Conservation (phyloP, 2,797 vertebrate species). For the Pitangus sulphuratus region DNA sequence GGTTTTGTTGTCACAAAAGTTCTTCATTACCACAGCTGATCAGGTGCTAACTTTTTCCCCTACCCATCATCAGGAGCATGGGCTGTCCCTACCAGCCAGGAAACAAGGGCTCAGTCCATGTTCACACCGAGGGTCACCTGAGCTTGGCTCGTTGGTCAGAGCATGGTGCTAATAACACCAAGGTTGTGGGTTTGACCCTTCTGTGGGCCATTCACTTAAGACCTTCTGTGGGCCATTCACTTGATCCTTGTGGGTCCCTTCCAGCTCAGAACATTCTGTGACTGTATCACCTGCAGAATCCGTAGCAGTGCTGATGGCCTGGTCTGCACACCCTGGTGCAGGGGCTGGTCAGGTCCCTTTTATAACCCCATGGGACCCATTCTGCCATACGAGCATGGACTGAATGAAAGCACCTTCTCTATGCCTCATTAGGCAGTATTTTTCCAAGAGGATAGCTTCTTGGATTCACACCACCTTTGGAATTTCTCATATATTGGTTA, state of each 20-base stretch:
- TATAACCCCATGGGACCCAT: neutral
- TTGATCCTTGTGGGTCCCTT: neutral
- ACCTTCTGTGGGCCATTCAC: neutral
- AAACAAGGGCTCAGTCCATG: neutral
- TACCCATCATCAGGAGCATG: neutral
- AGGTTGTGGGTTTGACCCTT: neutral
- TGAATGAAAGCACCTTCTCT: neutral
- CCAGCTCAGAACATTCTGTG: neutral
- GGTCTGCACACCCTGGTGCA: rapidly evolving
- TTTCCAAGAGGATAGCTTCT: neutral
- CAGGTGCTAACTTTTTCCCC: neutral
- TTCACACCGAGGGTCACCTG: neutral
- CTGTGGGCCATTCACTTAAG: too few species aligned
- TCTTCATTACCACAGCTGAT: neutral
- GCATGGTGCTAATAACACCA: neutral
- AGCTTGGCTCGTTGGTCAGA: neutral
- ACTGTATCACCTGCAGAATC: neutral
- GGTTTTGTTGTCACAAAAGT: neutral
- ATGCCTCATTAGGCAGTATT: neutral
- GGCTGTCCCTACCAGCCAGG: neutral
- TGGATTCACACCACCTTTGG: neutral
- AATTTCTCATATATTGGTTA: neutral
- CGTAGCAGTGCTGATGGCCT: neutral
- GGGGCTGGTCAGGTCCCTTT: neutral
- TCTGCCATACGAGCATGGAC: rapidly evolving